Base-by-base conservation (phyloP, 2,888 invertebrate species). In the Microctonus brassicae region DNA sequence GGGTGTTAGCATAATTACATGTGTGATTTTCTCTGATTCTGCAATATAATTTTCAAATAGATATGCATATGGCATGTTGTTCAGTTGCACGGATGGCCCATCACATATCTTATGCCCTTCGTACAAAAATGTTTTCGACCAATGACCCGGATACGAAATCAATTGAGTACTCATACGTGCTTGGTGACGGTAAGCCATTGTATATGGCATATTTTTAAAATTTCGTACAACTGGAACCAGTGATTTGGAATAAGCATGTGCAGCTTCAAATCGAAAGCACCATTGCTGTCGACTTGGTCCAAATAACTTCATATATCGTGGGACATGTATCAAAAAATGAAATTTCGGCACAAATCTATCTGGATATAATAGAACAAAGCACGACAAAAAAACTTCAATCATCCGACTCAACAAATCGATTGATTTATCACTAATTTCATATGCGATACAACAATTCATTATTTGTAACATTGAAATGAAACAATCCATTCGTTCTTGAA, bases 141-240 rank as follows among this genome's bases (percentile, higher is more conserved):
- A 58, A 26, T 42, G 61, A 58, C 69, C 69, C 42, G 68, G 72
- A 17, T 26, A n/a, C 39, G 69, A 67, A 53, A 36, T n/a, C 24
- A 76, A 64, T 34, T 67, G 62, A 11, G 73, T 72, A 63, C 75
- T 73, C 10, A 74, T 26, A 26, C 74, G 73, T 26, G 74, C 36
- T 68, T 79, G 76, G 57, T 75, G 73, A 13, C 77, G 52, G 58
- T 76, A 77, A 53, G 62, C 47, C 42, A 78, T 66, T 34, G 75
- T 77, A 7, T 62, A 36, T 22, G 78, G 70, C 62, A 79, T 73
- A 69, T 79, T 76, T 76, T 76, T 77, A 57, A 77, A 78, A 74
- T 76, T 76, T 1, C 73, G 67, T 10, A 76, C 69, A 6, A 77
- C 71, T 61, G 74, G 66, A 11, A 77, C 75, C 29, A 77, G 53